Percentiles rank a stretch among this genome's conserved stretches.
Evolutionary conservation across 2,797 vertebrate species (phyloP).

Genomic region (Paguma larvata): DNA sequence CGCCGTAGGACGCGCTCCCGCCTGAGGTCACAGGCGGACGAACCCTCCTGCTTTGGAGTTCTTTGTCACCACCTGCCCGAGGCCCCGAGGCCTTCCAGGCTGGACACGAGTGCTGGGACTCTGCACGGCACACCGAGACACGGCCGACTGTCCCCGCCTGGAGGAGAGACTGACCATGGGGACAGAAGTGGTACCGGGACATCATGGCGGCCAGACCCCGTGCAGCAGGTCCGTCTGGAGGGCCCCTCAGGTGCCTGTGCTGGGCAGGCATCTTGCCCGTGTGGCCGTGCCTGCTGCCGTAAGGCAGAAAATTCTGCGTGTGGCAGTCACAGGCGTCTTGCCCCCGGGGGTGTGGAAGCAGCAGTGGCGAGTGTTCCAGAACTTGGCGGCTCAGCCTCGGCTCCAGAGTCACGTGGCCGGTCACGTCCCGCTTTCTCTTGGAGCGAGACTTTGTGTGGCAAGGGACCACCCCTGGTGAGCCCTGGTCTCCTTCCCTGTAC

Average conservation of each 20-base stretch:
- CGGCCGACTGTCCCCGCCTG: not conserved
- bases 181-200: not conserved
- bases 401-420: too few species aligned
- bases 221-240: not conserved
- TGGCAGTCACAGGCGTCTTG: rapidly evolving
- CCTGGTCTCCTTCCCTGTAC: too few species aligned
- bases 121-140: not conserved
- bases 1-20: not conserved
- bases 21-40: slow-evolving; percentile 65
- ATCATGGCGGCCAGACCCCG: slow-evolving; percentile 22
- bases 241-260: not conserved
- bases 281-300: not conserved
- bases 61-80: slow-evolving; percentile 79
- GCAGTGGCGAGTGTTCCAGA: rapidly evolving
- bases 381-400: too few species aligned
- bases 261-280: not conserved
- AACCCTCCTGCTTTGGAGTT: slow-evolving; percentile 72
- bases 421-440: rapidly evolving
- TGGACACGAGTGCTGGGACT: slow-evolving; percentile 36
- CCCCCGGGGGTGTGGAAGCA: rapidly evolving
- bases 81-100: slow-evolving; percentile 76
- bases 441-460: rapidly evolving
- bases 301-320: not conserved
- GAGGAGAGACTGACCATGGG: not conserved
- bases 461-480: not conserved